These are phyloP conservation scores for Metellina segmentata DNA, from an alignment of 2,888 invertebrate species.

Conservation along the genomic window DNA sequence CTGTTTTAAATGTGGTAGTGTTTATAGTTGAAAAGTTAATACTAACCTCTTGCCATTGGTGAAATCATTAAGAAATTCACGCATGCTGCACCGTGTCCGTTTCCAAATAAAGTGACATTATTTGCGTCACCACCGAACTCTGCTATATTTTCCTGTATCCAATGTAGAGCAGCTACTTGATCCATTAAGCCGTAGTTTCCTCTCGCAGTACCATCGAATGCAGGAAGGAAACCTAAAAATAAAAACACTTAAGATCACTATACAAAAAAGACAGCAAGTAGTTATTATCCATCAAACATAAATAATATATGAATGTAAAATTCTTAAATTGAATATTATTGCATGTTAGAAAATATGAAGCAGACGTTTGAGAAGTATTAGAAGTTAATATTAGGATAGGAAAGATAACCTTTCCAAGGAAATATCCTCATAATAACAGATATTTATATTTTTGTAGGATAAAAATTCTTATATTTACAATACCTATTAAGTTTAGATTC, in stretches of 20 bases:
- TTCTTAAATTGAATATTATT: too few relatives aligned
- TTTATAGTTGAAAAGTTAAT: not conserved
- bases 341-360: too few relatives aligned
- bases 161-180: conserved; percentile 96
- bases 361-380: too few relatives aligned
- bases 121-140: conserved; percentile 96
- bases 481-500: too few relatives aligned
- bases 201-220: conserved; percentile 80
- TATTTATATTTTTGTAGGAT: too few relatives aligned
- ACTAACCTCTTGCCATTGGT: conserved; percentile 93
- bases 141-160: conserved; percentile 97
- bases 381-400: too few relatives aligned
- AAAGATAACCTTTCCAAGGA: too few relatives aligned
- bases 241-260: not conserved
- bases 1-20: not conserved
- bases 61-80: conserved; percentile 98
- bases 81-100: conserved; percentile 97
- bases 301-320: too few relatives aligned
- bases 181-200: conserved; percentile 98
- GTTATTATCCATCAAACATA: too few relatives aligned
- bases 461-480: too few relatives aligned
- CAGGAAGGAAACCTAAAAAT: conserved; percentile 81
- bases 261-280: not conserved
- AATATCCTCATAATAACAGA: too few relatives aligned
- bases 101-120: conserved; percentile 95